Percentiles rank a stretch among this genome's conserved stretches.
phyloP scores from a whole-genome alignment of 2,888 invertebrate species.

The Eudemis profundana region DNA sequence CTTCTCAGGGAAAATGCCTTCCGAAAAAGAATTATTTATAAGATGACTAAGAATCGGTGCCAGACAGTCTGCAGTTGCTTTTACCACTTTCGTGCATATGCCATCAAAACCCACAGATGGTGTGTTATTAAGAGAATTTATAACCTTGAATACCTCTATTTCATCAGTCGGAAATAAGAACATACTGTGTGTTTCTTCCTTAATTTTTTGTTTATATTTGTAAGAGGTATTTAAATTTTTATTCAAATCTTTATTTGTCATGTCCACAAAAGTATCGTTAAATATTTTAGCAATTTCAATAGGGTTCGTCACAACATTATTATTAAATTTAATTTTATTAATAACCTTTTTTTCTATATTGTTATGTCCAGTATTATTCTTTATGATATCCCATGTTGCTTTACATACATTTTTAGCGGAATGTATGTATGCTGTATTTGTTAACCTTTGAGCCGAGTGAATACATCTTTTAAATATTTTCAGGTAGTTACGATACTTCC shows the following conservation, averaged over 20 bases:
- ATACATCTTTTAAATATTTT: conserved; percentile 9
- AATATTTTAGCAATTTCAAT: too few species aligned
- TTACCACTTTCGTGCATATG: neutral
- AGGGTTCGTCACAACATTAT: too few species aligned
- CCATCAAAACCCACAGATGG: conserved; percentile 3
- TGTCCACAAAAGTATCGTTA: too few species aligned
- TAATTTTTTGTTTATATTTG: neutral
- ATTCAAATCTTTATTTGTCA: too few species aligned
- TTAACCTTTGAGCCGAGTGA: neutral
- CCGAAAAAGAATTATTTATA: neutral
- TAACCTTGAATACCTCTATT: neutral
- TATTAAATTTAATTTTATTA: too few species aligned
- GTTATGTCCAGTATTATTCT: neutral
- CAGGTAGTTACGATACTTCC: neutral
- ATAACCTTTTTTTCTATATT: too few species aligned
- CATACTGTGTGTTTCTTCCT: neutral
- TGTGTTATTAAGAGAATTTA: neutral
- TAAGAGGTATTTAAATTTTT: too few species aligned
- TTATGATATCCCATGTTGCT: conserved; percentile 21
- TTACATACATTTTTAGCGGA: conserved; percentile 20
- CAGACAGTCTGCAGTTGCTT: neutral
- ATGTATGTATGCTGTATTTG: neutral
- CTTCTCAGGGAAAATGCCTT: neutral
- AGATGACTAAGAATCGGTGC: neutral
- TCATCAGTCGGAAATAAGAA: conserved; percentile 1